phyloP scores from a whole-genome alignment of 2,797 vertebrate genomes.

The Zalophus californianus region DNA sequence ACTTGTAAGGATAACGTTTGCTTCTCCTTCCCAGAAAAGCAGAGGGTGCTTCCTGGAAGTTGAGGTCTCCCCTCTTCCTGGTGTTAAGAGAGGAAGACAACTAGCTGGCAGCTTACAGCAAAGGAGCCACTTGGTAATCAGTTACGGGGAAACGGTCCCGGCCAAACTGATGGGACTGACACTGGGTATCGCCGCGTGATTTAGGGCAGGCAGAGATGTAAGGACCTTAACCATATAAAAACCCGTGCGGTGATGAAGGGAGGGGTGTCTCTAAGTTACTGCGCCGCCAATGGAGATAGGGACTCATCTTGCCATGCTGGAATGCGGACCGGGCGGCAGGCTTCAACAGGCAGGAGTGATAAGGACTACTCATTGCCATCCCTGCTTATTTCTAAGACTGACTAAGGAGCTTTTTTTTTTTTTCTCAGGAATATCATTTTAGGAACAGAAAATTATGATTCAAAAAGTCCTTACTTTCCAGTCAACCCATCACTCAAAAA shows the following conservation, averaged over 20 bases:
- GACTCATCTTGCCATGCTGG: not conserved
- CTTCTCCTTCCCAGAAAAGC: not conserved
- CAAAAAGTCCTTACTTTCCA: not conserved
- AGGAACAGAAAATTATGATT: not conserved
- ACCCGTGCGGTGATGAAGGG: not conserved
- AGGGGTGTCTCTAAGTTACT: not conserved
- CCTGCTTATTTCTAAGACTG: not conserved
- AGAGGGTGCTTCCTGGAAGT: not conserved
- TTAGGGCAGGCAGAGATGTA: not conserved
- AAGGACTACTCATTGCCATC: not conserved
- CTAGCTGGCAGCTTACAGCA: too few species aligned
- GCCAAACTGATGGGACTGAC: not conserved
- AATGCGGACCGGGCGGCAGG: not conserved
- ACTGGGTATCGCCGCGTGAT: not conserved
- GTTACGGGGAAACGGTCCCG: not conserved
- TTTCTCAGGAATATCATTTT: not conserved
- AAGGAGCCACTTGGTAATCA: not conserved
- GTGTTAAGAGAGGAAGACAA: not conserved
- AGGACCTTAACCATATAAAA: not conserved
- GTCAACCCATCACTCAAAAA: not conserved
- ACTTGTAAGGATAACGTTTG: not conserved
- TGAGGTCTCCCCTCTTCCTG: not conserved
- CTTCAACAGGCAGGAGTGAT: not conserved
- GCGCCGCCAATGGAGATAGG: not conserved
- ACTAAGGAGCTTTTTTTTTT: not conserved